phyloP scores from a whole-genome alignment of 37 sponge, comb jelly and placozoan species.

The Chondrilla cf. caribensis region DNA sequence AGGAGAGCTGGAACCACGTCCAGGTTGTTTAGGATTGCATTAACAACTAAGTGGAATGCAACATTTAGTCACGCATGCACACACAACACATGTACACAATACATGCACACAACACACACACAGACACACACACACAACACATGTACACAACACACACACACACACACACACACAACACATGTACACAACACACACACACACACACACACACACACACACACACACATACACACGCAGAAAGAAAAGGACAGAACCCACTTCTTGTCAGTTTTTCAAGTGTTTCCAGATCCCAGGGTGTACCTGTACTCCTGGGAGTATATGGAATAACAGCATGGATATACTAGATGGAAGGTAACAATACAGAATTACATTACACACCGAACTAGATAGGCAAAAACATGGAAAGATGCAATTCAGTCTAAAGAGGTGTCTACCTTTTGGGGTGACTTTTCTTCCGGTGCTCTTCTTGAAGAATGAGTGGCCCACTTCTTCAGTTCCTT shows the following conservation, averaged over 20 bases:
- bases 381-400: too few relatives aligned
- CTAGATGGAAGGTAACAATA: constrained; percentile 16
- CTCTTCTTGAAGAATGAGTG: background rate
- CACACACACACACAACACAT: background rate
- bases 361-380: too few relatives aligned
- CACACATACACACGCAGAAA: background rate
- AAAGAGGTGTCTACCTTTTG: constrained; percentile 8
- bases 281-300: constrained; percentile 6
- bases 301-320: background rate
- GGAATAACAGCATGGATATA: constrained; percentile 51
- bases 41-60: background rate
- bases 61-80: constrained; percentile 20
- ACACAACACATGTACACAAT: too few relatives aligned
- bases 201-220: constrained; percentile 28
- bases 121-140: constrained; percentile 32
- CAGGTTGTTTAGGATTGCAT: constrained; percentile 11
- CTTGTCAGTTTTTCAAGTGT: constrained; percentile 30
- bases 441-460: background rate
- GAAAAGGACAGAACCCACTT: background rate
- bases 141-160: background rate
- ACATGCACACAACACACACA: constrained; percentile 35
- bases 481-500: constrained; percentile 20
- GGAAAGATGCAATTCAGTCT: too few relatives aligned
- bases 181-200: constrained; percentile 39
- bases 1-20: constrained; percentile 20